Conservation (phyloP, 2,888 invertebrate species). For the Mythimna vitellina region DNA sequence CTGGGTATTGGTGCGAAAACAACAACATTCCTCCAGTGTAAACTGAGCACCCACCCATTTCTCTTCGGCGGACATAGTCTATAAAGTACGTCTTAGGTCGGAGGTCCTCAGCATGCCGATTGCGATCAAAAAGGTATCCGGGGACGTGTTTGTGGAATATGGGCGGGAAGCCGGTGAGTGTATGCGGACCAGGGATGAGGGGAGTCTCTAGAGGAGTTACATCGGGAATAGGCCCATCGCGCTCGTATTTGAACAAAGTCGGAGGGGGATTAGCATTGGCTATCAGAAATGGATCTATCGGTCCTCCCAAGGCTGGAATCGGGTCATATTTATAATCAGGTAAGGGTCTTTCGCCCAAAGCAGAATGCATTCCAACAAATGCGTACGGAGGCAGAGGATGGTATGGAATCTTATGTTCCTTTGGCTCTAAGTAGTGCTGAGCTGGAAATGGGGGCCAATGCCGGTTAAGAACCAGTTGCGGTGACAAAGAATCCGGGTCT, state of each 20-base stretch:
- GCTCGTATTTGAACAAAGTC: conserved; percentile 85
- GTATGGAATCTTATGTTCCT: conserved; percentile 78
- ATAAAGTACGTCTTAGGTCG: conserved; percentile 88
- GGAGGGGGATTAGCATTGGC: conserved; percentile 81
- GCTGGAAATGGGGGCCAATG: conserved; percentile 88
- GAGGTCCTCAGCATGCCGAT: conserved; percentile 87
- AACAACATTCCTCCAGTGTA: conserved; percentile 83
- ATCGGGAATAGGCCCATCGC: conserved; percentile 86
- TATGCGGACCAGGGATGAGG: conserved; percentile 82
- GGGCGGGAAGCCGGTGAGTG: conserved; percentile 86
- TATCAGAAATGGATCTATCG: conserved; percentile 83
- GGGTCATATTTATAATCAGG: conserved; percentile 86
- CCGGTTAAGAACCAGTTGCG: conserved; percentile 81
- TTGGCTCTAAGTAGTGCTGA: conserved; percentile 85
- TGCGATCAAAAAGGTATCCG: conserved; percentile 85
- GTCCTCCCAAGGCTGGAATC: conserved; percentile 81
- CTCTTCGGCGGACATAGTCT: conserved; percentile 89
- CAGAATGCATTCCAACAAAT: conserved; percentile 86
- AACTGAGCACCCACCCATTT: conserved; percentile 90
- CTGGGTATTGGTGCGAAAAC: conserved; percentile 71
- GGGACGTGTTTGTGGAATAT: conserved; percentile 88
- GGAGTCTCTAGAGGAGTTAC: conserved; percentile 79
- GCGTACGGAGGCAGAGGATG: conserved; percentile 85
- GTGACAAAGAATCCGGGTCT: conserved; percentile 82
- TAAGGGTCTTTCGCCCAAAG: conserved; percentile 82